Percentiles rank a stretch among this genome's conserved stretches.
Conservation (phyloP, 2,888 invertebrate genomes). For the Drosophila melanosoma region DNA sequence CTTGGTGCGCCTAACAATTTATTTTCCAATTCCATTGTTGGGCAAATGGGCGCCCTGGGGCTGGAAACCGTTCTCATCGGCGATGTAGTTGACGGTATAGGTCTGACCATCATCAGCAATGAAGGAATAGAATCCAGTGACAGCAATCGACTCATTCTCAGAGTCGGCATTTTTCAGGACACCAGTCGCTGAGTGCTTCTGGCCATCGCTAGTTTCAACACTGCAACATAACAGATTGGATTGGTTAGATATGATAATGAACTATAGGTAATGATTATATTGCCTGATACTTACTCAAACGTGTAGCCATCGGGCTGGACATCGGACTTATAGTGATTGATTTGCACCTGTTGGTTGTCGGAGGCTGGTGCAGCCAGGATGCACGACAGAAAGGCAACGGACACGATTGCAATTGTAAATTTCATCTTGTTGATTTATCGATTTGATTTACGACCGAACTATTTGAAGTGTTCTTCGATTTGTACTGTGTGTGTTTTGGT, state of each 20-base stretch:
- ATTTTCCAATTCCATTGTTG: slow-evolving; percentile 54
- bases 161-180: slow-evolving; percentile 86
- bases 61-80: slow-evolving; percentile 85
- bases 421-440: slow-evolving; percentile 69
- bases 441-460: slow-evolving; percentile 27
- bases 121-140: slow-evolving; percentile 86
- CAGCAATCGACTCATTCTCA: slow-evolving; percentile 86
- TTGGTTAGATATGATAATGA: not conserved
- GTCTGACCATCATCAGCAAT: slow-evolving; percentile 87
- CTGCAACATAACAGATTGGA: slow-evolving; percentile 37
- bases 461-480: slow-evolving; percentile 53
- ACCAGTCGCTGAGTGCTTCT: slow-evolving; percentile 86
- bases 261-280: not conserved
- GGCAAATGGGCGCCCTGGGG: slow-evolving; percentile 85
- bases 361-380: slow-evolving; percentile 77
- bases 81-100: slow-evolving; percentile 86
- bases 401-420: slow-evolving; percentile 72
- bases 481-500: slow-evolving; percentile 58
- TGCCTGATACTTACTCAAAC: slow-evolving; percentile 85
- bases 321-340: slow-evolving; percentile 84
- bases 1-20: slow-evolving; percentile 58
- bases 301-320: slow-evolving; percentile 87
- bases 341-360: slow-evolving; percentile 58
- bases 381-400: slow-evolving; percentile 77
- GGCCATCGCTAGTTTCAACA: slow-evolving; percentile 86